These are phyloP conservation scores for Neogobius melanostomus DNA, from an alignment of 2,113 vertebrate genomes.

Conservation along the genomic window DNA sequence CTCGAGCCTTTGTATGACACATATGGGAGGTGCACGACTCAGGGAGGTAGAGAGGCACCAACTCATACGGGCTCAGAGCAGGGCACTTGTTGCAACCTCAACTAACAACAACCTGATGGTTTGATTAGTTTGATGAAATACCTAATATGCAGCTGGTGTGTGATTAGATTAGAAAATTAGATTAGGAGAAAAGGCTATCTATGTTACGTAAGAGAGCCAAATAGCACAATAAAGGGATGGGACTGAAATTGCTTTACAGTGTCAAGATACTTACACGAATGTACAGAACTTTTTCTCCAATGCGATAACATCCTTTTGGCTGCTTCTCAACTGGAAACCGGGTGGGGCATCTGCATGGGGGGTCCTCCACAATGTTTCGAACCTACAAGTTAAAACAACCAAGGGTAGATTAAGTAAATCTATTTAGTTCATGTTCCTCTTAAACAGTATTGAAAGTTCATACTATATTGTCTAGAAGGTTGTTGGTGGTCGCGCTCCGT, in stretches of 20 bases:
- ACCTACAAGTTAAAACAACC: conserved; percentile 76
- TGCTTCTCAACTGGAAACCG: conserved; percentile 93
- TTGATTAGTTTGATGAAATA: conserved; percentile 26
- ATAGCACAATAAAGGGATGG: neutral
- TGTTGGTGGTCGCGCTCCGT: conserved; percentile 82
- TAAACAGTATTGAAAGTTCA: conserved; percentile 41
- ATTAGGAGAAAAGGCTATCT: neutral
- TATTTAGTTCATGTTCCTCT: neutral
- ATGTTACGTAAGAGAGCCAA: neutral
- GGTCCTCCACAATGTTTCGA: conserved; percentile 89
- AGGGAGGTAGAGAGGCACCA: conserved; percentile 44
- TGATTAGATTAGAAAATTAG: neutral
- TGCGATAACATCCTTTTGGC: conserved; percentile 92
- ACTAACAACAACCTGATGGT: conserved; percentile 29
- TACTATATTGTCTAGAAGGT: conserved; percentile 90
- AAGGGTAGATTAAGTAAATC: neutral
- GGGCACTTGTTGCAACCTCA: conserved; percentile 52
- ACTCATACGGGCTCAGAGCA: conserved; percentile 30
- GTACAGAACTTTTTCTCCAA: conserved; percentile 97
- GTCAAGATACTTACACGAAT: conserved; percentile 84
- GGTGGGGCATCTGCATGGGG: conserved; percentile 89
- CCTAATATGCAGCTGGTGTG: neutral
- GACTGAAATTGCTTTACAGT: neutral
- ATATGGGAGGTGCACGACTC: conserved; percentile 53
- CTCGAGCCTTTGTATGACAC: conserved; percentile 58